Evolutionary conservation across 2,888 invertebrate species (phyloP), one percentile per base, ranked within the genome.

Genomic region (Drosophila pseudotalamancana): DNA sequence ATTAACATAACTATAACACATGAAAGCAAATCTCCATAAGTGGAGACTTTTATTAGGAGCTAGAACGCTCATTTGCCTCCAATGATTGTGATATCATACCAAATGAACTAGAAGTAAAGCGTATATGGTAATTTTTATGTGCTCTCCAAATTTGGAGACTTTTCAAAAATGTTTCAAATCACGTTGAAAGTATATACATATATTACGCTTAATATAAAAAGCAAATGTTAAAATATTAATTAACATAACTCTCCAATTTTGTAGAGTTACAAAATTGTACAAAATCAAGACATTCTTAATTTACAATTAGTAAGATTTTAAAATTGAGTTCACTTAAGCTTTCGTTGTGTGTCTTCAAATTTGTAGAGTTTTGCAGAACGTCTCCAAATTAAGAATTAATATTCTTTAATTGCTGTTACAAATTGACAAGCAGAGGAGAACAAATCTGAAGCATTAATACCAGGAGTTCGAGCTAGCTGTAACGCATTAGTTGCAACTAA

Each of bases 401-500:
- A 21, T 39, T 14, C 19, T 40, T 11, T 14, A n/a, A 43, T 18
- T 18, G 19, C 2, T 4, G 21, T 9, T 48, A 27, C 16, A 40
- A 27, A 16, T 21, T n/a, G 14, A 11, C 11, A 60, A 27, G 25
- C 21, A 12, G 18, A 16, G 3, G 25, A 59, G n/a, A 35, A 32
- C 49, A 55, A 43, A 40, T 37, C 39, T 21, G 49, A 29, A 46
- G 31, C 40, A 56, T 51, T 34, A 39, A 42, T 39, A 42, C 46
- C 39, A 65, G 45, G 60, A 40, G 29, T 42, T 29, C 14, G 59
- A 51, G 49, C 68, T 54, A 80, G 71, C 59, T 68, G 81, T 56
- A 72, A 63, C 64, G 68, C 72, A 71, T 71, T 76, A 71, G 81
- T 78, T 69, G 76, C 82, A 71, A 66, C 73, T 73, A 69, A 72